A percentile compares a stretch with the other conserved stretches of the same genome.
Evolutionary conservation across 2,888 invertebrate genomes (phyloP).

Genomic region (Ormyrus pomaceus): DNA sequence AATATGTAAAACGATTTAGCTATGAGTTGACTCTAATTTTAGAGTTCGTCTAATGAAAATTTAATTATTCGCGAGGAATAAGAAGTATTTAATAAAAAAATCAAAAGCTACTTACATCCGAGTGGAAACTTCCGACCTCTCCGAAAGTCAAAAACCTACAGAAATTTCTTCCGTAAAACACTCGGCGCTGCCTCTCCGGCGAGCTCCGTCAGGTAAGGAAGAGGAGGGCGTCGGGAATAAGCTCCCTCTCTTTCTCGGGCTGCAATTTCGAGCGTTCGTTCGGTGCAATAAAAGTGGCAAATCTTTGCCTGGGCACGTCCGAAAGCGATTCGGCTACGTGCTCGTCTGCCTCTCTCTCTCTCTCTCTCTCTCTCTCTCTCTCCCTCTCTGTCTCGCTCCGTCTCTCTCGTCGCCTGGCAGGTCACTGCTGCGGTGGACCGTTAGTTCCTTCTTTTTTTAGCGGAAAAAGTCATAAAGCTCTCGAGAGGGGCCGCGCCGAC

Average conservation of each 20-base stretch:
- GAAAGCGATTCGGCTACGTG: slow-evolving; percentile 60
- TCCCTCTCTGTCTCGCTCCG: too few species aligned
- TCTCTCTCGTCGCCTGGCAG: slow-evolving; percentile 36
- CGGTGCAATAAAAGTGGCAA: slow-evolving; percentile 69
- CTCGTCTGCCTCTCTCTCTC: slow-evolving; percentile 7
- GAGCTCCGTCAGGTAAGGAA: too few species aligned
- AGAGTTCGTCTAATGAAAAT: too few species aligned
- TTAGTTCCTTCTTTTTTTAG: slow-evolving; percentile 62
- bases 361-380: not conserved
- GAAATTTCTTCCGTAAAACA: not conserved
- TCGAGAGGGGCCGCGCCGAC: slow-evolving; percentile 56
- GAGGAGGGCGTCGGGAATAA: slow-evolving; percentile 17
- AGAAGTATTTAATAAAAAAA: too few species aligned
- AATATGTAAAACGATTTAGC: too few species aligned
- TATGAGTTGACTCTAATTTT: too few species aligned
- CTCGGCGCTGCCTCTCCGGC: not conserved
- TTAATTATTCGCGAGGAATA: too few species aligned
- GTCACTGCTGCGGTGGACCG: slow-evolving; percentile 63
- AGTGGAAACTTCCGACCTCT: too few species aligned
- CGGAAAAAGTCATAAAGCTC: slow-evolving; percentile 68
- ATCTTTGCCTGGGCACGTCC: slow-evolving; percentile 70
- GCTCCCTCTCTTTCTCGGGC: slow-evolving; percentile 1
- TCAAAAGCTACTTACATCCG: too few species aligned
- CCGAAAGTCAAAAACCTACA: too few species aligned
- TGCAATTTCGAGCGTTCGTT: slow-evolving; percentile 42